phyloP scores from a whole-genome alignment of 2,888 invertebrate genomes.

The Acheta domesticus region DNA sequence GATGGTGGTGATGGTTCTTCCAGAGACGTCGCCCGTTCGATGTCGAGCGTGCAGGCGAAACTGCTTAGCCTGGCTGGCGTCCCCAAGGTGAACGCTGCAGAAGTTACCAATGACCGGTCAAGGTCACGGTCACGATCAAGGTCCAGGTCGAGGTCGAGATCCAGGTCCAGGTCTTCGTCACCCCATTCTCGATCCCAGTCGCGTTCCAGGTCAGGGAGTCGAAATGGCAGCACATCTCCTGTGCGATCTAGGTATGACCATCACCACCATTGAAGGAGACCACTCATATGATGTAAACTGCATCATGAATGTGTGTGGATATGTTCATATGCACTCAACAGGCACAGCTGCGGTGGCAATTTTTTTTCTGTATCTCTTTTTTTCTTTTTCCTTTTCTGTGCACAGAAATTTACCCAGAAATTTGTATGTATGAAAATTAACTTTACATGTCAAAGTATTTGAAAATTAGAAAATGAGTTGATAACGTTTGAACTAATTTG shows the following conservation, averaged over 20 bases:
- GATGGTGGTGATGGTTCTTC: slow-evolving; percentile 18
- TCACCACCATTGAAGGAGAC: neutral
- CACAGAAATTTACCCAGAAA: no score
- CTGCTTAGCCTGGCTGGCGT: slow-evolving; percentile 60
- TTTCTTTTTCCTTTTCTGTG: no score
- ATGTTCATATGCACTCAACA: neutral
- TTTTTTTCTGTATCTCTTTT: no score
- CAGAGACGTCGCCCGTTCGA: slow-evolving; percentile 19
- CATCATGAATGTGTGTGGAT: neutral
- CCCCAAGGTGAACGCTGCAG: slow-evolving; percentile 42
- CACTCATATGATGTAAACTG: neutral
- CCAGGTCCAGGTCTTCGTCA: slow-evolving; percentile 38
- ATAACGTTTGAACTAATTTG: no score
- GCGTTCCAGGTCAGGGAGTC: slow-evolving; percentile 42
- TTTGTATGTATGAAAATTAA: no score
- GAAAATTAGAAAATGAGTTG: no score
- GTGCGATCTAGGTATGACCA: slow-evolving; percentile 18
- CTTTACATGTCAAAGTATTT: no score
- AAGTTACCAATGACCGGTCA: slow-evolving; percentile 30
- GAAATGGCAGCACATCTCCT: slow-evolving; percentile 2
- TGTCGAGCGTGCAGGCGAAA: slow-evolving; percentile 52
- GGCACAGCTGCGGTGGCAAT: no score
- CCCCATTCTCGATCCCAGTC: slow-evolving; percentile 35
- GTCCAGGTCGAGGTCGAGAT: slow-evolving; percentile 40
- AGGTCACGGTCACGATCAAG: slow-evolving; percentile 41